A percentile compares a stretch with the other conserved stretches of the same genome.
phyloP scores from a whole-genome alignment of 2,113 vertebrate genomes.

The Theropithecus gelada region DNA sequence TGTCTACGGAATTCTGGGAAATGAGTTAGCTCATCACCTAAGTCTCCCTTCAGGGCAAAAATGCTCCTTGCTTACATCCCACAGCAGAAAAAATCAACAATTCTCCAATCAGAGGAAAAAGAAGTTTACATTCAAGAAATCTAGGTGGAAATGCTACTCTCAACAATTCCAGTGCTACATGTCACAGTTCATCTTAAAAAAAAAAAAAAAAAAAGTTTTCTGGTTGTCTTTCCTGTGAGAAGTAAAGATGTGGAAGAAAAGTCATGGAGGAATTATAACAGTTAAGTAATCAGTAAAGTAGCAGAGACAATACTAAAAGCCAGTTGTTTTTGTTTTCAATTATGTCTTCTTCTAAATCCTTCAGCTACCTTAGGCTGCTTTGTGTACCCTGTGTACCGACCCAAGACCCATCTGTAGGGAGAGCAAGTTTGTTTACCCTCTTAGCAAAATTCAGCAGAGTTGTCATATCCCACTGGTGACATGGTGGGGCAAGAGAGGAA shows the following conservation, averaged over 20 bases:
- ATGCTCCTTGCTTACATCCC: neutral
- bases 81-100: neutral
- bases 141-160: neutral
- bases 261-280: neutral
- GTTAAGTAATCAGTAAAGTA: neutral
- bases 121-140: neutral
- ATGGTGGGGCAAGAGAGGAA: slow-evolving; percentile 21
- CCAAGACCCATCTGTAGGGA: neutral
- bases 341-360: neutral
- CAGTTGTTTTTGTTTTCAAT: neutral
- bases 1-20: slow-evolving; percentile 44
- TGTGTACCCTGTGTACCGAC: neutral
- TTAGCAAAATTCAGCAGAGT: slow-evolving; percentile 42
- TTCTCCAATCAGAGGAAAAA: neutral
- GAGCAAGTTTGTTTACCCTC: slow-evolving; percentile 53
- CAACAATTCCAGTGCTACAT: neutral
- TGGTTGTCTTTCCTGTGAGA: neutral
- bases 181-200: neutral
- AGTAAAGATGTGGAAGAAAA: neutral
- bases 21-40: neutral
- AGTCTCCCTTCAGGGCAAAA: neutral
- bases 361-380: neutral
- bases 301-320: neutral
- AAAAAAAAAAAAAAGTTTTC: neutral
- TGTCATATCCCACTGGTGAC: neutral